Conservation (phyloP, 2,888 invertebrate genomes). For the Hypomecis punctinalis region DNA sequence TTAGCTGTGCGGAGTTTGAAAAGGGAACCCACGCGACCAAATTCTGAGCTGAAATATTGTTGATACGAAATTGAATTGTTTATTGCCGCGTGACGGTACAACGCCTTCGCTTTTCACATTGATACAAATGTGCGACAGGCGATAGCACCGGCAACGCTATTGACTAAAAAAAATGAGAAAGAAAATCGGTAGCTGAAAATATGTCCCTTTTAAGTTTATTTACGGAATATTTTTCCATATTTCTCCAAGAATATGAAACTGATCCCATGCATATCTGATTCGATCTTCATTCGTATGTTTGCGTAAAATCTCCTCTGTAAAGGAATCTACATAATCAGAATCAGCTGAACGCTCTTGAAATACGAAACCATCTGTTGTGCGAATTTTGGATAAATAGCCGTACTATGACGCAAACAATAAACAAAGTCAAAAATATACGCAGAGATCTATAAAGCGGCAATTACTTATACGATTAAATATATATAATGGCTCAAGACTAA, state of each 20-base stretch:
- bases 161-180: conserved; percentile 34
- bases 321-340: conserved; percentile 79
- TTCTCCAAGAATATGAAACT: conserved; percentile 70
- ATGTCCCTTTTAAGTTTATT: conserved; percentile 62
- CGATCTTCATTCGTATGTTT: conserved; percentile 77
- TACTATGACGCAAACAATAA: neutral
- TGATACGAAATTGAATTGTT: conserved; percentile 24
- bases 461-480: too few species aligned
- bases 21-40: conserved; percentile 12
- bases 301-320: conserved; percentile 73
- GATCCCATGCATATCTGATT: conserved; percentile 80
- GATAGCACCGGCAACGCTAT: conserved; percentile 34
- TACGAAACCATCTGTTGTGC: conserved; percentile 62
- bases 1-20: conserved; percentile 8
- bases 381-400: conserved; percentile 31
- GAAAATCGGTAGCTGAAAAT: conserved; percentile 44
- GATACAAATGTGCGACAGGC: conserved; percentile 31
- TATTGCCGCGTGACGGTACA: conserved; percentile 18
- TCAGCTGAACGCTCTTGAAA: conserved; percentile 72
- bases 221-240: conserved; percentile 68
- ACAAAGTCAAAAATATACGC: neutral
- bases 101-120: conserved; percentile 15
- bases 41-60: conserved; percentile 14
- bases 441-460: neutral
- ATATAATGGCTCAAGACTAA: too few species aligned